Base-by-base conservation (phyloP, 2,888 invertebrate species). In the Gryllus longicercus region DNA sequence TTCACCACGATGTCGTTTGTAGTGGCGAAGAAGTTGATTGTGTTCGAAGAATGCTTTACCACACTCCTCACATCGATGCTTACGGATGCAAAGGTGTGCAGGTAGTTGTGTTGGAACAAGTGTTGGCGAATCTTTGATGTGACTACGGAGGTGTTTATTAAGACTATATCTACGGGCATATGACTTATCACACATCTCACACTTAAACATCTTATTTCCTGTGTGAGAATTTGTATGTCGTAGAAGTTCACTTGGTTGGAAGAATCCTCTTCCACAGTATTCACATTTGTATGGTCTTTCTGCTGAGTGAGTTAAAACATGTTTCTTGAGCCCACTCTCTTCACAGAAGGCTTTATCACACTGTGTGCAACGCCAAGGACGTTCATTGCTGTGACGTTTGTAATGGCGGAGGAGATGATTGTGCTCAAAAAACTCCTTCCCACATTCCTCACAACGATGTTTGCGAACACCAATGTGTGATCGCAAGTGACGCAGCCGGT, bases 261-360 rank as follows among this genome's bases (percentile, higher is more conserved):
- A 63, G 63, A 63, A 63, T 63, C 63, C 63, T 63, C 63, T 14
- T 14, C 63, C 63, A n/a, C 63, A 63, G 63, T 18, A 63, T 14
- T 63, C 63, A n/a, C 63, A 63, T 63, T 63, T 63, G 16, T 63
- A 63, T n/a, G 63, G 63, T 14, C 63, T 14, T n/a, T 63, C 63
- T 14, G 63, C 14, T 14, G 63, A 63, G 63, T 63, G 63, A 14
- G 63, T 63, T 14, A 63, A n/a, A n/a, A 63, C 63, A n/a, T 63
- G 63, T n/a, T 63, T 63, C 63, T 63, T 63, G 63, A 63, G 63
- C 16, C 63, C 63, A n/a, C 63, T 63, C 63, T 63, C 63, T 63
- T 63, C 63, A n/a, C 63, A 63, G 16, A 63, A 63, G 63, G 63
- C 63, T n/a, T 63, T 63, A n/a, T 63, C 63, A n/a, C 63, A 63